Base-by-base conservation (phyloP, 2,888 invertebrate species). In the Altica lythri region DNA sequence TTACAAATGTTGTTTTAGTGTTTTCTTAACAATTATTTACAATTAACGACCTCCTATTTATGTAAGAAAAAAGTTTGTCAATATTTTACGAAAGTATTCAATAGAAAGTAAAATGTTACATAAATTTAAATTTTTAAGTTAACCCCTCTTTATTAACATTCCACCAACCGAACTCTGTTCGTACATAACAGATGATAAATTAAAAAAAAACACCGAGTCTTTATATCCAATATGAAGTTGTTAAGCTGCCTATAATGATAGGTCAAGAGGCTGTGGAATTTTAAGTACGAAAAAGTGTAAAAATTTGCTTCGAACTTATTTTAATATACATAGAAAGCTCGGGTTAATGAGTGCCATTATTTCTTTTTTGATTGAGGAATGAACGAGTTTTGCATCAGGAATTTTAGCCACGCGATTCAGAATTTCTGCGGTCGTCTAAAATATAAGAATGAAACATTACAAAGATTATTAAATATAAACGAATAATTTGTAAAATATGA, bases 151-250 rank as follows among this genome's bases (percentile, higher is more conserved):
- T 29, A 54, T 68, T 67, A 64, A 61, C 66, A 69, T 69, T 66
- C 68, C 45, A 47, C 35, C 53, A 53, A 57, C 59, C 29, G 52
- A 52, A 53, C 55, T n/a, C n/a, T 48, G 61, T 65, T 63, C 63
- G 68, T 69, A 68, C 66, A 64, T 68, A 56, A 64, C 68, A 68
- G 63, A 68, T 64, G 68, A 69, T 68, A 63, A 67, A 69, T 70
- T 67, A 68, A 70, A 70, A 69, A 69, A 62, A 62, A 61, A 55
- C 54, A 47, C 57, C 35, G n/a, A n/a, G n/a, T n/a, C 43, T 55
- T 62, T 57, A 56, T 55, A 57, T 60, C 55, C 60, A 57, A 65
- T 64, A 65, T 65, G 53, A 55, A 59, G 57, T 60, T 58, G 56
- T 60, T 59, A 58, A 62, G 62, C 62, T 54, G 19, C 38, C 32